phyloP scores from a whole-genome alignment of 2,113 vertebrate genomes.

The Illadopsis cleaveri region DNA sequence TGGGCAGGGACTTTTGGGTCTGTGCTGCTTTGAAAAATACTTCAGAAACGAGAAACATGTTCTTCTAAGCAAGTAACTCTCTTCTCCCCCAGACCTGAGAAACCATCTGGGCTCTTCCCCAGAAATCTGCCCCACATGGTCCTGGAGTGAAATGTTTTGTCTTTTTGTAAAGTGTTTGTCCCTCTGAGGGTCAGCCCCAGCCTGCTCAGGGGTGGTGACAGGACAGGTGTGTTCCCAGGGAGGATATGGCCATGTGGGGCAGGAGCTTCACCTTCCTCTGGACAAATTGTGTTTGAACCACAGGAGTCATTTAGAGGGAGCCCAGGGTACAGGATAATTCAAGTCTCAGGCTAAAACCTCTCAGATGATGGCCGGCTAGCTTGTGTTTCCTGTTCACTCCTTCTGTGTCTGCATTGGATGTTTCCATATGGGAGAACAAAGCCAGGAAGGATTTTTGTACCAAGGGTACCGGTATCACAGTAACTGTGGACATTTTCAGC shows the following conservation, averaged over 20 bases:
- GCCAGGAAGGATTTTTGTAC: not conserved
- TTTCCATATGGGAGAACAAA: not conserved
- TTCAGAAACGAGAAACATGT: not conserved
- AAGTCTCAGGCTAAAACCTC: not conserved
- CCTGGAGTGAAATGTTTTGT: not conserved
- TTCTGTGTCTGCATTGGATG: not conserved
- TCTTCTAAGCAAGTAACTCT: not conserved
- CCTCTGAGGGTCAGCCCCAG: not conserved
- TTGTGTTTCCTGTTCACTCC: not conserved
- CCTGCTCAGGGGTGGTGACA: not conserved
- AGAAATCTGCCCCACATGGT: not conserved
- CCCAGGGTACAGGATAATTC: not conserved
- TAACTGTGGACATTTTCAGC: rapidly evolving
- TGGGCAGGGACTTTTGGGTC: not conserved
- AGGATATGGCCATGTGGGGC: not conserved
- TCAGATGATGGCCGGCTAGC: not conserved
- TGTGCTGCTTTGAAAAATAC: not conserved
- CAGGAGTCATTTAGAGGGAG: not conserved
- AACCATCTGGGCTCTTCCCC: not conserved
- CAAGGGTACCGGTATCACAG: not conserved
- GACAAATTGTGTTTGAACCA: not conserved
- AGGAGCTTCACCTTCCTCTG: not conserved
- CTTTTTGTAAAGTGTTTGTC: not conserved
- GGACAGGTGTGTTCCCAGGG: not conserved
- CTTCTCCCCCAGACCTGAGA: not conserved